Evolutionary conservation across 2,888 invertebrate species (phyloP), one percentile per base, ranked within the genome.

Genomic region (Apamea monoglypha): DNA sequence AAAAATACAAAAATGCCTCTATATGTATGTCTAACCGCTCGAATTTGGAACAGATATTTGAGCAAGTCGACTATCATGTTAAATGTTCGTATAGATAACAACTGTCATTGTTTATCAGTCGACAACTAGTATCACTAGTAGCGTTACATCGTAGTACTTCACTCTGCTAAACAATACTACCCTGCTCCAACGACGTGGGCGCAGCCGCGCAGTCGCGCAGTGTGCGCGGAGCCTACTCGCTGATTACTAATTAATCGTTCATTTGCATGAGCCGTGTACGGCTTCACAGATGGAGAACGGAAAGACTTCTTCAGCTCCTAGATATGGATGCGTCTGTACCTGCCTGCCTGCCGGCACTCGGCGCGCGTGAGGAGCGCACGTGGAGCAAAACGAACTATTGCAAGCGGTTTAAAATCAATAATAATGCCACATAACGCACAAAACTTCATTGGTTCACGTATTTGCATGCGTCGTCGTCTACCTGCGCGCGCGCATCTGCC

Each of bases 401-500:
- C 36, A 25, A 64, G 44, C 40, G 29, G n/a, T 32, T 75, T 63
- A 25, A 6, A 66, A 56, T 64, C 16, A 66, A 76, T 76, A 71
- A 75, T 70, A 81, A 71, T 71, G 47, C 47, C 67, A 74, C 53
- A 68, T 80, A 75, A 73, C 76, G 50, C 63, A 73, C 69, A 50
- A 53, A 56, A 29, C 29, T 69, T 53, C 74, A 64, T 64, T 80
- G 63, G 50, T 29, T 64, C 66, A 77, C 73, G 74, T 82, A 93
- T 93, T 93, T 93, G 94, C 94, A 93, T 94, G 93, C 92, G 87
- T 84, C 44, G 71, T 61, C 85, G 87, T 89, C 92, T 94, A 94
- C 95, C 94, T 94, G 95, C 93, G 92, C 92, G 82, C 87, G 86
- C 91, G 92, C 94, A 94, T 93, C 89, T 89, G 89, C 80, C 83